A percentile compares a stretch with the other conserved stretches of the same genome.
Conservation (phyloP, 2,113 vertebrate genomes). For the Antechinus flavipes region DNA sequence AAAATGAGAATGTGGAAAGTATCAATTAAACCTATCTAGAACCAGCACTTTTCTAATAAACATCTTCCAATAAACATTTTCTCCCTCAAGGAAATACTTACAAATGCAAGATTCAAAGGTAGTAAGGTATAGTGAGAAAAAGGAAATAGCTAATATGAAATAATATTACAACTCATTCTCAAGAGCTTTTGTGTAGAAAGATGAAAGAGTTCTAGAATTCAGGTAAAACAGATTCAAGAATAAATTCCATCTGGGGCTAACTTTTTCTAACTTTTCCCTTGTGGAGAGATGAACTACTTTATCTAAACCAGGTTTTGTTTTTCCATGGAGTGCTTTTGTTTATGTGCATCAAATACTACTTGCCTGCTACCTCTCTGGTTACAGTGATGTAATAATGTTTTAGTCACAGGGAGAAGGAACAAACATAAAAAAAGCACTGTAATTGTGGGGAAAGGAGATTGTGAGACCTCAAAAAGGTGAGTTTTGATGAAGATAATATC, state of each 20-base stretch:
- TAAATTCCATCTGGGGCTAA: slow-evolving; percentile 68
- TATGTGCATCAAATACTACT: not conserved
- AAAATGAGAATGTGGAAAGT: not conserved
- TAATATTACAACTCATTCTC: not conserved
- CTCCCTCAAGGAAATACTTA: not conserved
- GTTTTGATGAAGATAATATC: slow-evolving; percentile 52
- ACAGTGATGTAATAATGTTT: slow-evolving; percentile 37
- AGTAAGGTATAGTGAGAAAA: not conserved
- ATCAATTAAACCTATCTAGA: accelerated
- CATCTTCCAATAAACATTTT: not conserved
- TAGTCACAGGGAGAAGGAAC: slow-evolving; percentile 36
- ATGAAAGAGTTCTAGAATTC: not conserved
- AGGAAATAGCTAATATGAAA: no score
- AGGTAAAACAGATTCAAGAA: slow-evolving; percentile 41
- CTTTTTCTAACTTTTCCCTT: slow-evolving; percentile 54
- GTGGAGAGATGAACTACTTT: slow-evolving; percentile 46
- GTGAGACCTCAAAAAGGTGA: slow-evolving; percentile 15
- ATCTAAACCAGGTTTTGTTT: slow-evolving; percentile 39
- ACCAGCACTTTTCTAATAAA: not conserved
- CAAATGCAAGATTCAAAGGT: not conserved
- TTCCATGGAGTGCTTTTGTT: slow-evolving; percentile 62
- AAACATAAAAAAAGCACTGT: slow-evolving; percentile 25
- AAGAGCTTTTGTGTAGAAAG: slow-evolving; percentile 63
- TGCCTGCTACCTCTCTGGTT: slow-evolving; percentile 42
- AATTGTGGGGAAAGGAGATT: not conserved